phyloP scores from a whole-genome alignment of 2,113 vertebrate species.

The Xiphorhynchus elegans region DNA sequence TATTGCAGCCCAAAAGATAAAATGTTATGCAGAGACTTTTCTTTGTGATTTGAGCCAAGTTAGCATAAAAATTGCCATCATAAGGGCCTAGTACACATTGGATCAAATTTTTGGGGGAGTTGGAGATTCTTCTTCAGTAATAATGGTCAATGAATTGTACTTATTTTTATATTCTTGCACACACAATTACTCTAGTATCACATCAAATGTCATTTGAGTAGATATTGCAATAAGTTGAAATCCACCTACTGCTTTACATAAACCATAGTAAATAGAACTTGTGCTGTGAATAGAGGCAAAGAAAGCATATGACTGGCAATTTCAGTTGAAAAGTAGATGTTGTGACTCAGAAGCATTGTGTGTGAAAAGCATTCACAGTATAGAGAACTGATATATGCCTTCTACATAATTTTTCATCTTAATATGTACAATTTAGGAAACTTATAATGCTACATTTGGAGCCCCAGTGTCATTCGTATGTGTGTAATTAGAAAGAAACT shows the following conservation, averaged over 20 bases:
- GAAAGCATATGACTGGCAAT: neutral
- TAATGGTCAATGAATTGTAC: neutral
- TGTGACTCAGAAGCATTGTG: neutral
- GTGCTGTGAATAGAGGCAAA: neutral
- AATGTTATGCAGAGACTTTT: neutral
- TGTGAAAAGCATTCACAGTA: neutral
- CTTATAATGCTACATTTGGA: neutral
- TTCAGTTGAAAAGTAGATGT: neutral
- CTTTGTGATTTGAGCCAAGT: neutral
- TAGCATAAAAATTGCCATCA: neutral
- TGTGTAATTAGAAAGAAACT: neutral
- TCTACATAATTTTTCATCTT: neutral
- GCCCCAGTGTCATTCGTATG: accelerated
- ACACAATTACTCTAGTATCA: neutral
- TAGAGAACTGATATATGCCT: neutral
- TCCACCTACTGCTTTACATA: neutral
- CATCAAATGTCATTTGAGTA: neutral
- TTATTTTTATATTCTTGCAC: neutral
- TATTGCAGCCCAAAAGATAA: neutral
- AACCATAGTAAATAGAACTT: neutral
- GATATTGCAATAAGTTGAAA: neutral
- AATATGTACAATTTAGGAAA: neutral
- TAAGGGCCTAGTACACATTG: neutral
- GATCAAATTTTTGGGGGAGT: neutral
- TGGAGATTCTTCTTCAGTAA: neutral